Percentiles rank a stretch among this genome's conserved stretches.
These are phyloP conservation scores for Pararge aegeria DNA, from an alignment of 1,140 invertebrate species.

Conservation along the genomic window DNA sequence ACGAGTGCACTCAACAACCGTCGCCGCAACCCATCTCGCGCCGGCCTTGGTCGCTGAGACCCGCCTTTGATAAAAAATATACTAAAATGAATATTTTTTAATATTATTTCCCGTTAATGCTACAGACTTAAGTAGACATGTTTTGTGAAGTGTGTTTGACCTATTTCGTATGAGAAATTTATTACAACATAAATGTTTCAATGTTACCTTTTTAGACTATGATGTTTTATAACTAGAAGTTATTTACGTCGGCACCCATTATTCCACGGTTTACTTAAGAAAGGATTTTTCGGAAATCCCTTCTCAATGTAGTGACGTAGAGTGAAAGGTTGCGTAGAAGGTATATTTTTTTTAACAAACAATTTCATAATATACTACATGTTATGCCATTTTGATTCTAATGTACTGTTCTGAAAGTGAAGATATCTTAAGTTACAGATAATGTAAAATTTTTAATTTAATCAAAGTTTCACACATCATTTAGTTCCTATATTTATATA, in stretches of 20 bases:
- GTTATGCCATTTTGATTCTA: no score
- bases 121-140: conserved; percentile 11
- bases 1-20: conserved; percentile 16
- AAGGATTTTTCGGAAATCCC: no score
- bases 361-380: no score
- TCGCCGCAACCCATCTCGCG: conserved; percentile 20
- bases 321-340: no score
- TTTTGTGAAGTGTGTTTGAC: conserved; percentile 20
- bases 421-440: no score
- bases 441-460: no score
- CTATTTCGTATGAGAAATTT: conserved; percentile 7
- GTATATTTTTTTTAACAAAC: no score
- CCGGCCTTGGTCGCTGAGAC: conserved; percentile 29
- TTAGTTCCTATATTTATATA: no score
- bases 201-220: background rate
- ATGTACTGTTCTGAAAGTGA: no score
- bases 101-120: conserved; percentile 7
- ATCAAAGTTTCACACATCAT: no score
- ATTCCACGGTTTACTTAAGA: no score
- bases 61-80: conserved; percentile 26
- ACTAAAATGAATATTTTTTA: conserved; percentile 13
- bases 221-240: background rate
- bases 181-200: background rate
- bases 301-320: no score
- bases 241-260: background rate